Evolutionary conservation across 1,140 invertebrate genomes (phyloP), one percentile per base, ranked within the genome.

Genomic region (Heliconius hermathena): DNA sequence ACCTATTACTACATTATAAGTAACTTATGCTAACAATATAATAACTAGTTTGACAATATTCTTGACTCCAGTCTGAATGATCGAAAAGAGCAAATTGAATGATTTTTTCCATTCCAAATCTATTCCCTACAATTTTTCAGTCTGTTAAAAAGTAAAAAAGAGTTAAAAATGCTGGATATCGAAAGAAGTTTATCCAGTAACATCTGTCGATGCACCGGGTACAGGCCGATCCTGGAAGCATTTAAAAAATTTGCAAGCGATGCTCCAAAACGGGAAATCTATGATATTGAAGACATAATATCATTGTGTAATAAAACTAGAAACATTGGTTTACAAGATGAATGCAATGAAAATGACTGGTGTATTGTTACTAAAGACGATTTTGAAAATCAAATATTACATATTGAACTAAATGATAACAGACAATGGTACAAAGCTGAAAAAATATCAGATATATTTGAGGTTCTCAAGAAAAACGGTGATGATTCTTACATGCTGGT

Each of bases 151-250:
- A 88, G 80, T 29, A 93, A 86, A 22, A 79, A 82, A 9, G 81
- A 77, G 8, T n/a, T 96, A 52, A 96, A 95, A 0, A 96, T 95
- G 95, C 89, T 95, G 72, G 95, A 97, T 85, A 95, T 97, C 26
- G 97, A 97, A 86, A 66, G 22, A 66, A 66, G 22, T 26, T 38
- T 71, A 13, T 71, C 96, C n/a, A 96, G 97, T 79, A 98, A 98
- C 87, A 95, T 97, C 29, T 98, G 97, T 83, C 95, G 97, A 36
- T 98, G 97, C 87, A 98, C 97, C 1, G 97, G 97, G 0, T 98
- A 97, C 85, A 93, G 97, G 80, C 96, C 97, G 1, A 98, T 98
- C 85, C 91, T 98, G 29, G 96, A 97, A 60, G 95, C 97, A 8
- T 97, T 97, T 85, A 97, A 97, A 90, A 95, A 96, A 49, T 96